Conservation (phyloP, 2,888 invertebrate species). For the Zele albiditarsus region DNA sequence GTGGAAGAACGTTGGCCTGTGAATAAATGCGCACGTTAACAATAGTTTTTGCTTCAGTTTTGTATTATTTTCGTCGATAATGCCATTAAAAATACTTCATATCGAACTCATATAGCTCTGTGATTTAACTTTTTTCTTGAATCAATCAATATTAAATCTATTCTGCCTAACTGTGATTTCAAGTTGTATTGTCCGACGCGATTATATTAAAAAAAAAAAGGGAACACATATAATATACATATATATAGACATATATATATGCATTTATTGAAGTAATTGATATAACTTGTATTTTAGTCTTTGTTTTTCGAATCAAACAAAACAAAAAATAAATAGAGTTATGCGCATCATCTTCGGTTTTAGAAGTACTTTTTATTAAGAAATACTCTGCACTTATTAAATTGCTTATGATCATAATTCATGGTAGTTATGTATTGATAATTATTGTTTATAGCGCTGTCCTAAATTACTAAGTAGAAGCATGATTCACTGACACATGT, state of each 20-base stretch:
- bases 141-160: too few relatives aligned
- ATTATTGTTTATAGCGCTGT: conserved; percentile 72
- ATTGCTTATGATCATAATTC: conserved; percentile 71
- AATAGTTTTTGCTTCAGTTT: background rate
- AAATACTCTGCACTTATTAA: conserved; percentile 73
- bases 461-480: conserved; percentile 72
- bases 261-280: background rate
- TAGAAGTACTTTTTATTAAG: conserved; percentile 72
- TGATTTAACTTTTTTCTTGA: too few relatives aligned
- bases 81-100: too few relatives aligned
- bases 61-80: background rate
- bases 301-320: conserved; percentile 21
- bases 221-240: too few relatives aligned
- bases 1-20: conserved; percentile 36
- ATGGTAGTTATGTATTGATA: conserved; percentile 58
- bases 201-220: too few relatives aligned
- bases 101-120: too few relatives aligned
- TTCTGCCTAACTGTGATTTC: too few relatives aligned
- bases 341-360: conserved; percentile 52
- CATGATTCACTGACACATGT: conserved; percentile 73
- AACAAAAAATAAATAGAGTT: conserved; percentile 30
- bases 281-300: background rate
- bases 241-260: too few relatives aligned
- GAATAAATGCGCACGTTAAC: conserved; percentile 43
- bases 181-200: too few relatives aligned